These are phyloP conservation scores for Hydrophis major DNA, from an alignment of 2,797 vertebrate genomes.

Conservation along the genomic window DNA sequence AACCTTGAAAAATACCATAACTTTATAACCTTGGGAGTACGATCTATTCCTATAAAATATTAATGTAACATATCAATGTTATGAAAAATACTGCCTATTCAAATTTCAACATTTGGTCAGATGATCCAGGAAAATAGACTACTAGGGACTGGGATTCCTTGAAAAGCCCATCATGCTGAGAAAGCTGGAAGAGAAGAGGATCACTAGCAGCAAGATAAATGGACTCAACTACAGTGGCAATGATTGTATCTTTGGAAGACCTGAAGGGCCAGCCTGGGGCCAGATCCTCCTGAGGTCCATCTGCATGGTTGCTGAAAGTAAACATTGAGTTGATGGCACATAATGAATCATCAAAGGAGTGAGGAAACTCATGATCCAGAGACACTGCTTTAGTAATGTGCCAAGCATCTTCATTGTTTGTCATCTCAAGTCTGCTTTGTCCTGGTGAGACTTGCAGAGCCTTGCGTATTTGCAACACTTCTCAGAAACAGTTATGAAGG, in stretches of 20 bases:
- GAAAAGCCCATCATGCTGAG: background rate
- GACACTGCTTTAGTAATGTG: background rate
- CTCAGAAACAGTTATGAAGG: background rate
- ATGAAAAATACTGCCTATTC: background rate
- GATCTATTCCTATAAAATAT: background rate
- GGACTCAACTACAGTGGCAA: background rate
- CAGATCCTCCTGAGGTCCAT: background rate
- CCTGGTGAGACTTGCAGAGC: background rate
- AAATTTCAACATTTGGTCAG: background rate
- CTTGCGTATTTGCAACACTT: background rate
- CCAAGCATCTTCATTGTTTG: background rate
- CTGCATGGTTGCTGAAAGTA: background rate
- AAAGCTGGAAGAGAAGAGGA: background rate
- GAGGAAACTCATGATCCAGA: background rate
- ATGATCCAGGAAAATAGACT: background rate
- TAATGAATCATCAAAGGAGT: background rate
- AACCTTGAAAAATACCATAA: background rate
- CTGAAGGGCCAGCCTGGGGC: background rate
- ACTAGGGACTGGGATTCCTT: background rate
- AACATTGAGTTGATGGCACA: background rate
- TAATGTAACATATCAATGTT: background rate
- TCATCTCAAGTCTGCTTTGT: background rate
- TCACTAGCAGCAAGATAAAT: background rate
- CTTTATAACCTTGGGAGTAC: background rate
- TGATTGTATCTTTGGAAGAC: background rate